Conservation (phyloP, 2,113 vertebrate species). For the Perca flavescens region DNA sequence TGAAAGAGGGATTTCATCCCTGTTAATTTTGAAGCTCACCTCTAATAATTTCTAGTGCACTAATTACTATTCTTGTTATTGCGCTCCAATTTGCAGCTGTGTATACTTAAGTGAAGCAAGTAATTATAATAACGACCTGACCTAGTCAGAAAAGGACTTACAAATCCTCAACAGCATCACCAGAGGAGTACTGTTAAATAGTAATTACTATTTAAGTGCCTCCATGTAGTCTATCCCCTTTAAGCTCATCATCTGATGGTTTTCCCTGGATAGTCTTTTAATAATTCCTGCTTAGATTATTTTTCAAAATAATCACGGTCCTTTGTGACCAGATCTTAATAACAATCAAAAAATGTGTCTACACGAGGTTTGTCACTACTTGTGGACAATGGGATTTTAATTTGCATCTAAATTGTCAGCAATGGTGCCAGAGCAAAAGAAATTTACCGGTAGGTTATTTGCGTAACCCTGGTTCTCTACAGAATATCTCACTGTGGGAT, state of each 20-base stretch:
- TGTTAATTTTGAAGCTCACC: slow-evolving; percentile 45
- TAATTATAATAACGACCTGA: slow-evolving; percentile 72
- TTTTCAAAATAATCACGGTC: slow-evolving; percentile 26
- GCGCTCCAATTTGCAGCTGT: slow-evolving; percentile 50
- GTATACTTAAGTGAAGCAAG: slow-evolving; percentile 64
- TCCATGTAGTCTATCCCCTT: slow-evolving; percentile 29
- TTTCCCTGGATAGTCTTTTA: slow-evolving; percentile 28
- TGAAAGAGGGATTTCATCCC: slow-evolving; percentile 34
- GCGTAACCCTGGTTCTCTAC: background rate
- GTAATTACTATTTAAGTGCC: slow-evolving; percentile 58
- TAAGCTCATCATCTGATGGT: slow-evolving; percentile 26
- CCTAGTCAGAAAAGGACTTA: slow-evolving; percentile 65
- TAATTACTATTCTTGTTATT: slow-evolving; percentile 68
- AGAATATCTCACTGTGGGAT: background rate
- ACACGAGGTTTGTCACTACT: background rate
- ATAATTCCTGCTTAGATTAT: slow-evolving; percentile 33
- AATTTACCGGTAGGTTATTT: too few relatives aligned
- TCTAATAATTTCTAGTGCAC: slow-evolving; percentile 53
- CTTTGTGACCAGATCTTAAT: slow-evolving; percentile 28
- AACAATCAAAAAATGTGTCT: slow-evolving; percentile 3
- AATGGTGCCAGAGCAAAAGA: background rate
- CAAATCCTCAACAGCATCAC: slow-evolving; percentile 52
- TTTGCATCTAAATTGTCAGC: background rate
- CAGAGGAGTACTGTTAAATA: slow-evolving; percentile 44
- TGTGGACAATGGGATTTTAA: background rate